These are phyloP conservation scores for Spermophilus dauricus DNA, from an alignment of 2,113 vertebrate genomes.

Conservation along the genomic window DNA sequence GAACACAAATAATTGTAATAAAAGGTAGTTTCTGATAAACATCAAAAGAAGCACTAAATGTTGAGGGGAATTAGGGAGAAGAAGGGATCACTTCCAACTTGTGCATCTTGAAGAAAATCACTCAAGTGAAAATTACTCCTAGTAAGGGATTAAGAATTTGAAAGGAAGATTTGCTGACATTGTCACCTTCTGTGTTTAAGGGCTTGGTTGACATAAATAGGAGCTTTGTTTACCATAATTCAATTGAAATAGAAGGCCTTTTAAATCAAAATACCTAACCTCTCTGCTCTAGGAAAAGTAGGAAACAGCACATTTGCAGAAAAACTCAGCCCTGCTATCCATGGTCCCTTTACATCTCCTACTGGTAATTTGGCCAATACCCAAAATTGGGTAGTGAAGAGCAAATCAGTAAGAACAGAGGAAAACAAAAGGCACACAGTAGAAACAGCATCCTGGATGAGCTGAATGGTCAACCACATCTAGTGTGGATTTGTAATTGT, in stretches of 20 bases:
- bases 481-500: background rate
- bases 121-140: background rate
- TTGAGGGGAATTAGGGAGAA: background rate
- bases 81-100: background rate
- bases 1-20: background rate
- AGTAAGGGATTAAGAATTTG: constrained; percentile 38
- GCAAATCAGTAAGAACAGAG: background rate
- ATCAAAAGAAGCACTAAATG: background rate
- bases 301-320: constrained; percentile 51
- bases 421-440: background rate
- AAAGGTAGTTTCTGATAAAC: background rate
- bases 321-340: background rate
- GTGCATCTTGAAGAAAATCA: background rate
- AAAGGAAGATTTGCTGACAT: constrained; percentile 56
- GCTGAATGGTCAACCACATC: background rate
- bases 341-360: background rate
- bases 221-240: constrained; percentile 60
- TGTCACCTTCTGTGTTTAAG: constrained; percentile 62
- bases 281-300: constrained; percentile 42
- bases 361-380: background rate
- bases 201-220: constrained; percentile 69
- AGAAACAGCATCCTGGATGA: background rate
- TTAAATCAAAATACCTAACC: constrained; percentile 68
- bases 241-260: constrained; percentile 54
- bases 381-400: background rate